Evolutionary conservation across 64 coral and sea anemone genomes (phyloP).

Genomic region (Acropora tenuis): DNA sequence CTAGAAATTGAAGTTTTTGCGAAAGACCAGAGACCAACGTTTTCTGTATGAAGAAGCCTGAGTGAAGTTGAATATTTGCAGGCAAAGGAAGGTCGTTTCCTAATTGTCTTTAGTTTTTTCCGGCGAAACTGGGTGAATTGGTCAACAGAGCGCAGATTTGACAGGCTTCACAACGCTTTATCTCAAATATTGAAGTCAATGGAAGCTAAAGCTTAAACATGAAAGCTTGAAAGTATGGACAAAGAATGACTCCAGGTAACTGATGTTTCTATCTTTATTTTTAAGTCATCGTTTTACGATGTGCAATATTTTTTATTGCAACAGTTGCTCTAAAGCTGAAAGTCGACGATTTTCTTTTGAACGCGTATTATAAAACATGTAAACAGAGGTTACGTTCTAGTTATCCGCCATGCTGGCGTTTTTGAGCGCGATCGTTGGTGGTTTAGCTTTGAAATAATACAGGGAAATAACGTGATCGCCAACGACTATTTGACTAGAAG

Average conservation of each 20-base stretch:
- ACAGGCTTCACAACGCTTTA: not conserved
- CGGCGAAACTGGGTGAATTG: constrained; percentile 22
- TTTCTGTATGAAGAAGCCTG: not conserved
- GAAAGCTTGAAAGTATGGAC: not conserved
- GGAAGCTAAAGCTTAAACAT: not conserved
- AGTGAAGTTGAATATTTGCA: constrained; percentile 11
- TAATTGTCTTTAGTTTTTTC: not conserved
- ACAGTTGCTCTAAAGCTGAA: not conserved
- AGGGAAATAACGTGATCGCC: not conserved
- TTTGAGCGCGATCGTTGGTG: not conserved
- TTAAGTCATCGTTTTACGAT: not conserved
- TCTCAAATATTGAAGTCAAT: not conserved
- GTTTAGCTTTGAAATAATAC: not conserved
- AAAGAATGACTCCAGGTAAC: not conserved
- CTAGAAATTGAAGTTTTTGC: not conserved
- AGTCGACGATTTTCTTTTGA: not conserved
- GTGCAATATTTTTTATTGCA: no score
- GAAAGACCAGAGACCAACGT: not conserved
- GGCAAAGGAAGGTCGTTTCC: constrained; percentile 19
- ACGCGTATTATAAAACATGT: constrained; percentile 12
- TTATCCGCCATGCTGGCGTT: no score
- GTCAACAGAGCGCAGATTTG: constrained; percentile 14
- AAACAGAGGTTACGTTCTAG: not conserved
- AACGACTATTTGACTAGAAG: no score
- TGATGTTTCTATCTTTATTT: not conserved